Evolutionary conservation across 2,797 vertebrate species (phyloP).

Genomic region (Adelosebastes latens): DNA sequence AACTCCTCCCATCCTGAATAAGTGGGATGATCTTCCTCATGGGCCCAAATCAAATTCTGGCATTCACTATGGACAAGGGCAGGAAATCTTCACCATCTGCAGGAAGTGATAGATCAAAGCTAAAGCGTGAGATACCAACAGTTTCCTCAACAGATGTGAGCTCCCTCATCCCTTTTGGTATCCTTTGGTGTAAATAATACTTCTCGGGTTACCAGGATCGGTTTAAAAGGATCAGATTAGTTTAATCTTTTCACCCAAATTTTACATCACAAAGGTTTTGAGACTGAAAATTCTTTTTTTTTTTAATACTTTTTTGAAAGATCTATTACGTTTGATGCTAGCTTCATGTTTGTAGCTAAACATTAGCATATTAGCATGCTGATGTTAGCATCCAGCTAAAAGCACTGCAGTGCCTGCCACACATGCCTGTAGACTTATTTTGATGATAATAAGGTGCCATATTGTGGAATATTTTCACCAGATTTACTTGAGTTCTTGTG

Average conservation of each 20-base stretch:
- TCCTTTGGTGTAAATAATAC: neutral
- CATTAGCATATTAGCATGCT: neutral
- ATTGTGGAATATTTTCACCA: neutral
- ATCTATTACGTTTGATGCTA: neutral
- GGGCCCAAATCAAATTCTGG: conserved; percentile 7
- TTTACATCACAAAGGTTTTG: neutral
- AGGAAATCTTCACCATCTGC: neutral
- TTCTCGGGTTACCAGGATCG: neutral
- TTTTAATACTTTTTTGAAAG: no score
- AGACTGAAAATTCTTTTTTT: neutral
- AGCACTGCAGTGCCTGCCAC: no score
- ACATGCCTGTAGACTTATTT: no score
- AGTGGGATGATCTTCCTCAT: neutral
- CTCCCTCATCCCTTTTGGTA: neutral
- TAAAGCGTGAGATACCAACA: neutral
- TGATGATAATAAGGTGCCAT: neutral
- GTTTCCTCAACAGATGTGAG: neutral
- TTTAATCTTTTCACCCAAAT: neutral
- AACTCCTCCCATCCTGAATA: neutral
- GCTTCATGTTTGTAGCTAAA: neutral
- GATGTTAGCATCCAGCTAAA: no score
- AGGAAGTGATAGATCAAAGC: conserved; percentile 12
- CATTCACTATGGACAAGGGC: neutral
- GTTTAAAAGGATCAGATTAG: neutral
- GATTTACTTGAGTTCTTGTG: neutral